A percentile compares a stretch with the other conserved stretches of the same genome.
Conservation (phyloP, 2,888 invertebrate species). For the Isoperla grammatica region DNA sequence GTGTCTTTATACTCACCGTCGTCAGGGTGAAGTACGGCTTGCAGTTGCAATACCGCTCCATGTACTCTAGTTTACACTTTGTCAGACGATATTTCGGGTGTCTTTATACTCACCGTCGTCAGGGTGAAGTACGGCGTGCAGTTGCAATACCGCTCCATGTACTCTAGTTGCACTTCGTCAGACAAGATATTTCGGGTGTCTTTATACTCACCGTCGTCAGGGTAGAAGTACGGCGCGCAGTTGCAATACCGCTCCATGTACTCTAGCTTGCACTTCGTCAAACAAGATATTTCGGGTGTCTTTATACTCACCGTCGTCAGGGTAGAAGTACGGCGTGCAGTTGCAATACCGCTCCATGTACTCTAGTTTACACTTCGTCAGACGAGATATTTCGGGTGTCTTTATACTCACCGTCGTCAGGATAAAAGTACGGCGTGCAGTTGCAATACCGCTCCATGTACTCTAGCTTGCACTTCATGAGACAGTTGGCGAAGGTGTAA, state of each 20-base stretch:
- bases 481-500: slow-evolving; percentile 29
- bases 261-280: slow-evolving; percentile 25
- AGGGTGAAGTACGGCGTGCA: slow-evolving; percentile 30
- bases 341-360: slow-evolving; percentile 28
- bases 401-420: slow-evolving; percentile 14
- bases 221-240: slow-evolving; percentile 30
- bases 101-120: slow-evolving; percentile 8
- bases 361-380: slow-evolving; percentile 25
- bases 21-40: slow-evolving; percentile 28
- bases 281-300: no score
- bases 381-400: slow-evolving; percentile 12
- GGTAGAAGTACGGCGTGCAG: slow-evolving; percentile 30
- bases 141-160: slow-evolving; percentile 27
- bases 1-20: slow-evolving; percentile 7
- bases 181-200: no score
- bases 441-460: slow-evolving; percentile 28
- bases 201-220: slow-evolving; percentile 15
- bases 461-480: slow-evolving; percentile 25
- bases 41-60: slow-evolving; percentile 27
- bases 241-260: slow-evolving; percentile 28
- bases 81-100: slow-evolving; percentile 19
- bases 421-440: slow-evolving; percentile 30
- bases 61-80: slow-evolving; percentile 26
- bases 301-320: slow-evolving; percentile 15
- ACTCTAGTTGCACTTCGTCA: slow-evolving; percentile 26